phyloP scores from a whole-genome alignment of 1,140 invertebrate genomes.

The Parapsyche elsis region DNA sequence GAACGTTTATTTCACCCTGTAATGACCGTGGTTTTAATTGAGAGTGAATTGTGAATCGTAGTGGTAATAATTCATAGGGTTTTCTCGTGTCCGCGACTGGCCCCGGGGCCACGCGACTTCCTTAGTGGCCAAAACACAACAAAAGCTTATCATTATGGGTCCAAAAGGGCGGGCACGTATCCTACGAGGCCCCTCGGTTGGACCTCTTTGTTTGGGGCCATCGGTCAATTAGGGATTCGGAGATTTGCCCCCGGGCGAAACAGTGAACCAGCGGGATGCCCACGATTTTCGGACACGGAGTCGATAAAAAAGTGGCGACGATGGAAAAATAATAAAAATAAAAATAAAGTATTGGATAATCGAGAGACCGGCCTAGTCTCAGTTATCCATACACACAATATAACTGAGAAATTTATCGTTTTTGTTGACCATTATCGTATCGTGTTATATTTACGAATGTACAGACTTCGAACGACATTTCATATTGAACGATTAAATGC shows the following conservation, averaged over 20 bases:
- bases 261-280: constrained; percentile 26
- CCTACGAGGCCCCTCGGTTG: neutral
- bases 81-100: constrained; percentile 14
- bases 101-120: constrained; percentile 41
- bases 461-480: too few species aligned
- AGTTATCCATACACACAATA: neutral
- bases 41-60: constrained; percentile 4
- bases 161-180: neutral
- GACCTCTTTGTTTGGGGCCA: constrained; percentile 35
- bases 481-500: too few species aligned
- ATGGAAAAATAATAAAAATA: neutral
- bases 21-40: constrained; percentile 33
- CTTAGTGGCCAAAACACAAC: constrained; percentile 43
- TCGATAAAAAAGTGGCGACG: neutral
- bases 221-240: constrained; percentile 34
- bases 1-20: neutral
- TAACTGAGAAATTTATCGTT: too few species aligned
- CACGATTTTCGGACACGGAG: constrained; percentile 7
- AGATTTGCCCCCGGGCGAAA: constrained; percentile 26
- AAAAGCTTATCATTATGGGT: constrained; percentile 39
- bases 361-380: neutral
- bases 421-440: too few species aligned
- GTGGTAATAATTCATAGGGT: constrained; percentile 17
- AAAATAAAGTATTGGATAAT: neutral
- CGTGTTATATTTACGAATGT: too few species aligned